Evolutionary conservation across 2,113 vertebrate genomes (phyloP).

Genomic region (Gymnobelideus leadbeateri): DNA sequence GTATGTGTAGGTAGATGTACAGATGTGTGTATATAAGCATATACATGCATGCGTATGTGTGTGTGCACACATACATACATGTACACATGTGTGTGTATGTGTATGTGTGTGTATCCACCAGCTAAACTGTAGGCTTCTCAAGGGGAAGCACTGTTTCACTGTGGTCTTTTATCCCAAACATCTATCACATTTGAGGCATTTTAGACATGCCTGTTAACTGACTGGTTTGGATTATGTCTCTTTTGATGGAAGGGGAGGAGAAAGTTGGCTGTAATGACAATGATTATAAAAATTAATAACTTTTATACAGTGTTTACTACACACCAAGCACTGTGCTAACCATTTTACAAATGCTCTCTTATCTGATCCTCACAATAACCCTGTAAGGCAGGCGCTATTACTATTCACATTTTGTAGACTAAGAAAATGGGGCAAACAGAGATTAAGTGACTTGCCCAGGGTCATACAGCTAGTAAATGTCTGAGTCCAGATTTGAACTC

Average conservation of each 20-base stretch:
- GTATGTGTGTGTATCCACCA: background rate
- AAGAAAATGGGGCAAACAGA: background rate
- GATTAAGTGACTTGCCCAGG: background rate
- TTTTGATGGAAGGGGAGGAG: background rate
- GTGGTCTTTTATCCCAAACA: background rate
- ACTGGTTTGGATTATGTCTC: background rate
- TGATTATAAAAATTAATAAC: background rate
- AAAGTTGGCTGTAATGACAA: background rate
- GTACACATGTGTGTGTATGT: too few relatives aligned
- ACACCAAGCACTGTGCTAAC: background rate
- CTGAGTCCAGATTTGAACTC: background rate
- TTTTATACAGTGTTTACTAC: background rate
- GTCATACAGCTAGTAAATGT: background rate
- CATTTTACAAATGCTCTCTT: background rate
- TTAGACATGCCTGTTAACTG: background rate
- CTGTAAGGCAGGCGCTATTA: background rate
- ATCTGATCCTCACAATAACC: background rate
- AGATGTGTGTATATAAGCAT: too few relatives aligned
- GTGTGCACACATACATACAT: too few relatives aligned
- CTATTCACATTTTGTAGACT: background rate
- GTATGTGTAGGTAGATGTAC: too few relatives aligned
- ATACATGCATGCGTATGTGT: too few relatives aligned
- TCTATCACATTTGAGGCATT: background rate
- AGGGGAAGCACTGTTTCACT: background rate
- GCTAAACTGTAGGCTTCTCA: background rate